Conservation (phyloP, 2,888 invertebrate genomes). For the Pollenia labialis region DNA sequence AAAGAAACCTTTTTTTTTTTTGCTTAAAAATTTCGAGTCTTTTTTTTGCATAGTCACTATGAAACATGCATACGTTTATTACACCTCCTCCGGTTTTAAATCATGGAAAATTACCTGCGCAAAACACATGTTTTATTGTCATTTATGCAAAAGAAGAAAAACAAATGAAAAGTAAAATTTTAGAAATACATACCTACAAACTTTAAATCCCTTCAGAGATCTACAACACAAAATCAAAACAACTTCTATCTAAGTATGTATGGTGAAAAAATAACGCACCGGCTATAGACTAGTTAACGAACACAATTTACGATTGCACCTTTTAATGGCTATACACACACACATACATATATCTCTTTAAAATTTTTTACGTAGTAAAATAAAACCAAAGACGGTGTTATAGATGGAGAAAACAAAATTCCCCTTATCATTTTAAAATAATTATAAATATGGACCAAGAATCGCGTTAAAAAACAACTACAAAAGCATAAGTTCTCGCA, state of each 20-base stretch:
- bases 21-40: not conserved
- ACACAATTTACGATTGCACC: conserved; percentile 60
- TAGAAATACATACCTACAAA: conserved; percentile 30
- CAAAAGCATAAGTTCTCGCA: too few species aligned
- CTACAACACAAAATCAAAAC: not conserved
- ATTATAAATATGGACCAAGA: too few species aligned
- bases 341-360: not conserved
- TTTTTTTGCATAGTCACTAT: conserved; percentile 48
- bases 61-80: not conserved
- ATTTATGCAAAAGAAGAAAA: conserved; percentile 12
- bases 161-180: not conserved
- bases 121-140: conserved; percentile 34
- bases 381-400: too few species aligned
- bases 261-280: conserved; percentile 31
- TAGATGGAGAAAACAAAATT: too few species aligned
- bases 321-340: conserved; percentile 46
- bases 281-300: conserved; percentile 39
- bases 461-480: too few species aligned
- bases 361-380: conserved; percentile 5
- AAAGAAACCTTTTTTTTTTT: conserved; percentile 26
- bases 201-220: conserved; percentile 36
- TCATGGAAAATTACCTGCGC: conserved; percentile 59
- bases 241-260: not conserved
- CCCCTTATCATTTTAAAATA: too few species aligned
- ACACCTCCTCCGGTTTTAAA: conserved; percentile 21